phyloP scores from a whole-genome alignment of 2,888 invertebrate genomes.

The Steromphala cineraria region DNA sequence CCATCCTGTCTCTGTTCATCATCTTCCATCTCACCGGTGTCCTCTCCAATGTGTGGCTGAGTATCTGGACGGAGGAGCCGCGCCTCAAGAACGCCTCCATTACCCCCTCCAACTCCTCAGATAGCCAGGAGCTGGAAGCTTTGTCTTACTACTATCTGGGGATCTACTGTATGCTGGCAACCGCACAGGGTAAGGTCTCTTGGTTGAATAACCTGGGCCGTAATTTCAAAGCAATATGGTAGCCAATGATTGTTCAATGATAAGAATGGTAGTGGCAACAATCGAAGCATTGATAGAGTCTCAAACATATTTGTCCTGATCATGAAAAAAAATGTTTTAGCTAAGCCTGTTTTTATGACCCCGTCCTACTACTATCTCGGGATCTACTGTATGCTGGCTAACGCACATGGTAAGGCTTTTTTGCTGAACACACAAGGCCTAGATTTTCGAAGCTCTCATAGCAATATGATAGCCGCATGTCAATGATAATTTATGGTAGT shows the following conservation, averaged over 20 bases:
- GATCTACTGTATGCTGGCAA: conserved; percentile 73
- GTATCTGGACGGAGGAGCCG: conserved; percentile 62
- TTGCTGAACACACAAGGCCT: too few relatives aligned
- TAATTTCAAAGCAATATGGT: too few relatives aligned
- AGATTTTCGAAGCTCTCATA: too few relatives aligned
- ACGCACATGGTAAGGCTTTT: conserved; percentile 53
- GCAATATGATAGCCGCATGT: too few relatives aligned
- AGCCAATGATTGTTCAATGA: too few relatives aligned
- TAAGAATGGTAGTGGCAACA: too few relatives aligned
- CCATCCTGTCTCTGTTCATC: conserved; percentile 80
- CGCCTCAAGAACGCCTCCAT: conserved; percentile 36
- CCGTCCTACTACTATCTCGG: conserved; percentile 69
- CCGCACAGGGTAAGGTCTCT: conserved; percentile 53
- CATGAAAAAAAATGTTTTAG: too few relatives aligned
- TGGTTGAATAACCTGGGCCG: too few relatives aligned
- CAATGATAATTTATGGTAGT: too few relatives aligned
- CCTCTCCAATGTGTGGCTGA: conserved; percentile 58
- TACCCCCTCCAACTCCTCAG: conserved; percentile 34
- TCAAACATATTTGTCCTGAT: too few relatives aligned
- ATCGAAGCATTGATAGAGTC: too few relatives aligned
- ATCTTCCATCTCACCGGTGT: conserved; percentile 50
- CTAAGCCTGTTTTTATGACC: too few relatives aligned
- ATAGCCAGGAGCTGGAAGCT: conserved; percentile 28
- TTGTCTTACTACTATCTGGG: conserved; percentile 67
- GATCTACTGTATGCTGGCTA: conserved; percentile 73